Percentiles rank a stretch among this genome's conserved stretches.
Evolutionary conservation across 2,797 vertebrate species (phyloP).

Genomic region (Pteronotus mesoamericanus): DNA sequence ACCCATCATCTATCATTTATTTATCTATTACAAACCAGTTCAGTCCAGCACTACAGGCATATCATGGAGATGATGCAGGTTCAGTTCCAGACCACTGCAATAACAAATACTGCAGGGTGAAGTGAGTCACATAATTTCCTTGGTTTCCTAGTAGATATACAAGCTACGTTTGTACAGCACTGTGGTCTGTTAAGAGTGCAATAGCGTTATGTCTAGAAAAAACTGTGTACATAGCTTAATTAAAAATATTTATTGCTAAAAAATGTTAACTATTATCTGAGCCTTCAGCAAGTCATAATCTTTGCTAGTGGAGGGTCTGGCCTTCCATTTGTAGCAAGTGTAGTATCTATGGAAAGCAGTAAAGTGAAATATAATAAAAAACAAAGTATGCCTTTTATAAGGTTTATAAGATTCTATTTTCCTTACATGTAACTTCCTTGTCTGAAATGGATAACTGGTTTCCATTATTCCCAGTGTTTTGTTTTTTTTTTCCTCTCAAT

Average conservation of each 20-base stretch:
- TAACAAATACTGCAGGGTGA: background rate
- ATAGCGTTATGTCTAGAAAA: background rate
- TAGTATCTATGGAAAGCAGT: background rate
- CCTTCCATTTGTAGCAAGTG: background rate
- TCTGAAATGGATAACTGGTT: background rate
- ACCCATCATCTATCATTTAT: background rate
- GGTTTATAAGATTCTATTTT: background rate
- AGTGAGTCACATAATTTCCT: background rate
- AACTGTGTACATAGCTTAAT: background rate
- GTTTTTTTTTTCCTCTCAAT: background rate
- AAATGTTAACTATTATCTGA: background rate
- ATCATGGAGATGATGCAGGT: background rate
- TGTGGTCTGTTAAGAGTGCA: background rate
- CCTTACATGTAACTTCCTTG: background rate
- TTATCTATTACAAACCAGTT: background rate
- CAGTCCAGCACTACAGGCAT: background rate
- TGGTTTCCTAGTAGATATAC: background rate
- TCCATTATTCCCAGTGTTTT: background rate
- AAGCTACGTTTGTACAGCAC: background rate
- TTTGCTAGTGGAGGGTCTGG: background rate
- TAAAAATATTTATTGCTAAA: background rate
- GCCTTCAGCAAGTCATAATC: background rate
- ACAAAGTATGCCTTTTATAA: background rate
- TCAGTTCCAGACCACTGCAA: background rate
- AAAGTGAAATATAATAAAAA: background rate